Base-by-base conservation (phyloP, 1,140 invertebrate species). In the Diorhabda sublineata region DNA sequence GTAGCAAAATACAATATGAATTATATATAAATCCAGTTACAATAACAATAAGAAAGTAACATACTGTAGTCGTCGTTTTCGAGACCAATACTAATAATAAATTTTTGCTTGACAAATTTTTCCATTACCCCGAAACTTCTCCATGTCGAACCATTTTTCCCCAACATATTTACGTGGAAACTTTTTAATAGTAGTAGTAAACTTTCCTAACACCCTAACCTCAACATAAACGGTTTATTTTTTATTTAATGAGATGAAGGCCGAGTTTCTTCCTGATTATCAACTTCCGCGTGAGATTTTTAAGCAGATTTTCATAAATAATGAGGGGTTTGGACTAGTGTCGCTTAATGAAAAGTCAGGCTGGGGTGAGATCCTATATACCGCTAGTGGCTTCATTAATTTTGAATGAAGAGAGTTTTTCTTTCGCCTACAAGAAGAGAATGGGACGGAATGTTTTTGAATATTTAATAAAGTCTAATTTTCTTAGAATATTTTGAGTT, bases 221-320 rank as follows among this genome's bases (percentile, higher is more conserved):
- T 52, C 47, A 8, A 52, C 47, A 52, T 62, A 45, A 62, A 62
- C 61, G 61, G 44, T 62, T 62, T 44, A 62, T 62, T 45, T 62
- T 62, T 62, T 62, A 62, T 62, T 47, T 44, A 62, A 62, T 62
- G 42, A 62, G 44, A 62, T 52, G 3, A 44, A n/a, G 44, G 61
- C 43, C 42, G 44, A 42, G 11, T 62, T 62, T 62, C 47, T 62
- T 43, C 8, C 42, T 8, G 8, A 62, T 62, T 62, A 62, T 62
- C 61, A 62, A 62, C 42, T 62, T 62, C 42, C 44, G n/a, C 61
- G 43, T 44, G 42, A 44, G 61, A 62, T 8, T 62, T 62, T 62
- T 11, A 62, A 62, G 61, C 42, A 62, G 61, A 44, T 62, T 62
- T 62, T 62, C 42, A 62, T 62, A 62, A 62, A 62, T 62, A 62